Conservation (phyloP, 2,113 vertebrate genomes). For the Spea multiplicata region DNA sequence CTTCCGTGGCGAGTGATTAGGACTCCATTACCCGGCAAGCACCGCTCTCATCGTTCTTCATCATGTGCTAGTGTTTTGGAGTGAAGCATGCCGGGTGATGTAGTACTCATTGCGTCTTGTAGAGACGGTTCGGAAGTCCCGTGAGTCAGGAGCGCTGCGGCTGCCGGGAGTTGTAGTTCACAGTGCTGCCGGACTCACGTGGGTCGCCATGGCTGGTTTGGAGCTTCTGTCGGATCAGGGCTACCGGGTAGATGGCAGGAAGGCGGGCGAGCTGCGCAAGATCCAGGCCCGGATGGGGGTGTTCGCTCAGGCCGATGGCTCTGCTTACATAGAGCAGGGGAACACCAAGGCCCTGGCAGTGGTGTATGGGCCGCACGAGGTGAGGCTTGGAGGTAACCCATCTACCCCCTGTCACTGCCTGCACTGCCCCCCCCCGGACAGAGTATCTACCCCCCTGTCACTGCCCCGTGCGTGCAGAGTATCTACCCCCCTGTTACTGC, state of each 20-base stretch:
- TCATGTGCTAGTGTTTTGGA: not conserved
- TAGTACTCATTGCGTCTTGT: not conserved
- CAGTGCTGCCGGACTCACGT: not conserved
- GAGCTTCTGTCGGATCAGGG: constrained; percentile 89
- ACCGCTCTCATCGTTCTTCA: not conserved
- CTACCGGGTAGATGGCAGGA: constrained; percentile 84
- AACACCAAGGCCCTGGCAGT: constrained; percentile 90
- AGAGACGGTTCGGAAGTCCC: not conserved
- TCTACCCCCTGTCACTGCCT: too few species aligned
- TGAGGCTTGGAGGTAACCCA: constrained; percentile 50
- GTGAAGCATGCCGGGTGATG: not conserved
- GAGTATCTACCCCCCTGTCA: too few species aligned
- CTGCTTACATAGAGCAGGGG: constrained; percentile 89
- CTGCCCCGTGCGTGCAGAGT: too few species aligned
- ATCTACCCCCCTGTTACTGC: too few species aligned
- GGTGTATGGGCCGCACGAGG: constrained; percentile 92
- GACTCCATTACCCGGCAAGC: not conserved
- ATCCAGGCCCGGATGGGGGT: constrained; percentile 88
- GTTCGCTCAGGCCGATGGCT: constrained; percentile 88
- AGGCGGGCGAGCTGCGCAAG: constrained; percentile 75
- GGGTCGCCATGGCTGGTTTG: constrained; percentile 75
- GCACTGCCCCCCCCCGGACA: too few species aligned
- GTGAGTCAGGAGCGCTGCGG: not conserved
- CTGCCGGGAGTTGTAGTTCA: not conserved
- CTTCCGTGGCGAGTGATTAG: not conserved